Evolutionary conservation across 2,113 vertebrate species (phyloP).

Genomic region (Laterallus jamaicensis): DNA sequence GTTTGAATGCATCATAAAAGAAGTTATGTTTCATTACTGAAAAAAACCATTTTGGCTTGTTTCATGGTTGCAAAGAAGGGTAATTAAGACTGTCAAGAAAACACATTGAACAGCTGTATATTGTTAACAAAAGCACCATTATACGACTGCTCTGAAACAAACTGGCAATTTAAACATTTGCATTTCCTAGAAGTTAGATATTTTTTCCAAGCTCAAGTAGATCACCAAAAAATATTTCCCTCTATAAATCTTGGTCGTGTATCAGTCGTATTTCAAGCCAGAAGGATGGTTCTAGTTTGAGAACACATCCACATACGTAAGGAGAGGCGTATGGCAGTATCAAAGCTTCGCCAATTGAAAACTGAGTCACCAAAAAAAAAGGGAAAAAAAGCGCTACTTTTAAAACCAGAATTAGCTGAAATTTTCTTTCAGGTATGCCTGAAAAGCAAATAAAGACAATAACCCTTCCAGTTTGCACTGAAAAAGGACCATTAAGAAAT

Average conservation of each 20-base stretch:
- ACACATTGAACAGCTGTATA: constrained; percentile 67
- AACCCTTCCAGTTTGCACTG: constrained; percentile 40
- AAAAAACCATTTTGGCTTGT: constrained; percentile 71
- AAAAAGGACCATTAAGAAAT: constrained; percentile 53
- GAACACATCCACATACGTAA: constrained; percentile 33
- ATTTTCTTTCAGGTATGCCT: constrained; percentile 32
- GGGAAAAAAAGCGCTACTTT: not conserved
- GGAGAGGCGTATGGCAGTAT: not conserved
- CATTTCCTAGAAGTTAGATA: constrained; percentile 68
- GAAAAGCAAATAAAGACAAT: constrained; percentile 34
- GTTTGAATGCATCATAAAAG: constrained; percentile 62
- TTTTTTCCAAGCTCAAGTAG: constrained; percentile 47
- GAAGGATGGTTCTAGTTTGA: constrained; percentile 39
- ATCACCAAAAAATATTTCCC: constrained; percentile 45
- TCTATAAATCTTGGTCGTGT: constrained; percentile 41
- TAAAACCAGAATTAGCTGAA: not conserved
- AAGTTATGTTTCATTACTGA: constrained; percentile 58
- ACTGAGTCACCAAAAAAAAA: not conserved
- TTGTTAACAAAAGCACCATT: constrained; percentile 73
- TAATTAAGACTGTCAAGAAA: constrained; percentile 76
- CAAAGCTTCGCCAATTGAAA: not conserved
- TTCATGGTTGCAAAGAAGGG: constrained; percentile 64
- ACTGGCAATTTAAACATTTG: constrained; percentile 33
- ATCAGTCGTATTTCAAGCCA: constrained; percentile 43
- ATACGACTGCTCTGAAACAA: constrained; percentile 33